Conservation (phyloP, 2,113 vertebrate species). For the Dipodomys stephensi region DNA sequence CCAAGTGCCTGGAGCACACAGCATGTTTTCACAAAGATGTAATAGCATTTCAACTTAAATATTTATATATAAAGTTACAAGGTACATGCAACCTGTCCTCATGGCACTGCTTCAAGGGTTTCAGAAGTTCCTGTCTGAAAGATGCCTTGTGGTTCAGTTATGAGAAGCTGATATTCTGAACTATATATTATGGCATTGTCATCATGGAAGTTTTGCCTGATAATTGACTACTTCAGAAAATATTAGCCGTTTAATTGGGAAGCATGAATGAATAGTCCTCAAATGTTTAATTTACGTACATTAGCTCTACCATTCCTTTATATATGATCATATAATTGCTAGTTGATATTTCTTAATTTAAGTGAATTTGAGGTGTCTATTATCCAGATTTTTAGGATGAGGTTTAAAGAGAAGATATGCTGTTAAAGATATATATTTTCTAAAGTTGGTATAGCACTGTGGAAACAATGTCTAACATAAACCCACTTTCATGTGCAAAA, state of each 20-base stretch:
- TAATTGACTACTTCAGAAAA: slow-evolving; percentile 59
- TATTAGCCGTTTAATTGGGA: not conserved
- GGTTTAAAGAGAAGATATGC: slow-evolving; percentile 10
- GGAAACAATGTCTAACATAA: slow-evolving; percentile 61
- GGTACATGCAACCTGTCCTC: not conserved
- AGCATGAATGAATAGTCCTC: slow-evolving; percentile 25
- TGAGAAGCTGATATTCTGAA: slow-evolving; percentile 15
- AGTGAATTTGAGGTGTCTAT: slow-evolving; percentile 43
- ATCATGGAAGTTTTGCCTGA: slow-evolving; percentile 59
- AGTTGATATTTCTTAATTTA: slow-evolving; percentile 64
- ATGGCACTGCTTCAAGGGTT: slow-evolving; percentile 36
- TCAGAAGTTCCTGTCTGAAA: slow-evolving; percentile 48
- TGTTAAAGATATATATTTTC: slow-evolving; percentile 64
- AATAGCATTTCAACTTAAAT: slow-evolving; percentile 15
- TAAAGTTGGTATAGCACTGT: slow-evolving; percentile 46
- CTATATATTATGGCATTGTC: slow-evolving; percentile 42
- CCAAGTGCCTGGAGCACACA: not conserved
- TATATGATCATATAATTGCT: slow-evolving; percentile 42
- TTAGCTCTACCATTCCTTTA: slow-evolving; percentile 49
- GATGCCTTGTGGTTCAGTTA: slow-evolving; percentile 46
- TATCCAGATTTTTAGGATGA: not conserved
- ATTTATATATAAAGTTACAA: slow-evolving; percentile 33
- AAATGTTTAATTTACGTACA: slow-evolving; percentile 66
- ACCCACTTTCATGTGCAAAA: slow-evolving; percentile 60
- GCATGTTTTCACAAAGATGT: slow-evolving; percentile 5